Evolutionary conservation across 2,113 vertebrate species (phyloP).

Genomic region (Sinocyclocheilus rhinocerous): DNA sequence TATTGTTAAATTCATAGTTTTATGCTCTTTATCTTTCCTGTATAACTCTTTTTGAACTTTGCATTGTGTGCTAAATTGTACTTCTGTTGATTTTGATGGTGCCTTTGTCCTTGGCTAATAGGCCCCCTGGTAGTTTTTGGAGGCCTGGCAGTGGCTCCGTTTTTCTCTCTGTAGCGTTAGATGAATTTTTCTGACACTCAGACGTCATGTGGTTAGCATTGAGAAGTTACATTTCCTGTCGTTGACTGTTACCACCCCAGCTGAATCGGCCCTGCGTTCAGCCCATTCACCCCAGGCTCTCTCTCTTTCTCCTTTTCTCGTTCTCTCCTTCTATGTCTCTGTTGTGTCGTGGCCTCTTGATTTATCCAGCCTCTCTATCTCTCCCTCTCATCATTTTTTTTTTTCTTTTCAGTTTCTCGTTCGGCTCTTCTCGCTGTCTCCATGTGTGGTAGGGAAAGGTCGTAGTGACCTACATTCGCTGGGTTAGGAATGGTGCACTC

Average conservation of each 20-base stretch:
- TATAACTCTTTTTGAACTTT: background rate
- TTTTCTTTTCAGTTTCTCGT: slow-evolving; percentile 20
- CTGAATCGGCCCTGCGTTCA: background rate
- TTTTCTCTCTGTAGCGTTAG: background rate
- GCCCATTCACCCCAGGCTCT: background rate
- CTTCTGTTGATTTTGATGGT: background rate
- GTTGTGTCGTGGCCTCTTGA: slow-evolving; percentile 29
- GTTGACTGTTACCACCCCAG: slow-evolving; percentile 20
- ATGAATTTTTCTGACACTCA: background rate
- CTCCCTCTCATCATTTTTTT: background rate
- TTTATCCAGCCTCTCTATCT: slow-evolving; percentile 30
- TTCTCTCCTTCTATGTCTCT: slow-evolving; percentile 33
- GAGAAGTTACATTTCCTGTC: slow-evolving; percentile 4
- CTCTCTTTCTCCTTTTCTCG: slow-evolving; percentile 8
- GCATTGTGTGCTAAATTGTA: slow-evolving; percentile 17
- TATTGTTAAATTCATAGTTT: background rate
- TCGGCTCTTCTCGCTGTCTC: slow-evolving; percentile 36
- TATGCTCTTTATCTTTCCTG: background rate
- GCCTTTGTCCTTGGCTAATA: slow-evolving; percentile 13
- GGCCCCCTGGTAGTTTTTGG: slow-evolving; percentile 9
- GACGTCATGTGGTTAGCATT: slow-evolving; percentile 21
- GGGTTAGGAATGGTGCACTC: slow-evolving; percentile 42
- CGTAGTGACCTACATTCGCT: slow-evolving; percentile 57
- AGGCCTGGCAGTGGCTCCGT: background rate
- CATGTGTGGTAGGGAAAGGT: slow-evolving; percentile 57